Evolutionary conservation across 2,113 vertebrate species (phyloP).

Genomic region (Glareola pratincola): DNA sequence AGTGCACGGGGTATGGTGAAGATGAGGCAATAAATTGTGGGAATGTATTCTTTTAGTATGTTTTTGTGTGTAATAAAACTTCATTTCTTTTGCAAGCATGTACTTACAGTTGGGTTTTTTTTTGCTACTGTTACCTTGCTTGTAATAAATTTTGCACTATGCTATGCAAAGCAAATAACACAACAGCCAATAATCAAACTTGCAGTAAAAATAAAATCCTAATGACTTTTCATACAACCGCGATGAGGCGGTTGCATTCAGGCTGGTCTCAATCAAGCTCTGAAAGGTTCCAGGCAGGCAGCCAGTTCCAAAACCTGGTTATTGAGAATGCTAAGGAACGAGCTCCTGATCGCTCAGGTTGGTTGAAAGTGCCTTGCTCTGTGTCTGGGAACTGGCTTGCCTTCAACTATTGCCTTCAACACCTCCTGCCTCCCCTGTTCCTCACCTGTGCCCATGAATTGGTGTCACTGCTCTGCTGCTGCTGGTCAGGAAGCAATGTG

Average conservation of each 20-base stretch:
- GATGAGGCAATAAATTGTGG: slow-evolving; percentile 3
- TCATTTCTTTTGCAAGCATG: slow-evolving; percentile 28
- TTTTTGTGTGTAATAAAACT: slow-evolving; percentile 39
- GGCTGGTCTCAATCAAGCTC: not conserved
- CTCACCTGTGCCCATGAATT: accelerated
- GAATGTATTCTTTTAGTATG: slow-evolving; percentile 25
- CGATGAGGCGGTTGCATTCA: not conserved
- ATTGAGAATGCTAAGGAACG: not conserved
- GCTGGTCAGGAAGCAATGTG: accelerated
- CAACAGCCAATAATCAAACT: not conserved
- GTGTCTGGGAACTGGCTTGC: not conserved
- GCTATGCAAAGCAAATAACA: not conserved
- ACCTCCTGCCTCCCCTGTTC: not conserved
- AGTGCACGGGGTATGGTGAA: not conserved
- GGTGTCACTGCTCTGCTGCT: accelerated
- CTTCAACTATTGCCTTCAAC: not conserved
- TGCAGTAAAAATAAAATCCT: not conserved
- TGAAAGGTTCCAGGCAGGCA: not conserved
- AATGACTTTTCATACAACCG: not conserved
- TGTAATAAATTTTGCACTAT: not conserved
- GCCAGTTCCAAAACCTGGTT: not conserved
- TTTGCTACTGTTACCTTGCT: not conserved
- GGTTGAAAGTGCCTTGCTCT: not conserved
- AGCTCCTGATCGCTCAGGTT: not conserved
- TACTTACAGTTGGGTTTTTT: slow-evolving; percentile 17